phyloP scores from a whole-genome alignment of 2,888 invertebrate genomes.

The Hemaris fuciformis region DNA sequence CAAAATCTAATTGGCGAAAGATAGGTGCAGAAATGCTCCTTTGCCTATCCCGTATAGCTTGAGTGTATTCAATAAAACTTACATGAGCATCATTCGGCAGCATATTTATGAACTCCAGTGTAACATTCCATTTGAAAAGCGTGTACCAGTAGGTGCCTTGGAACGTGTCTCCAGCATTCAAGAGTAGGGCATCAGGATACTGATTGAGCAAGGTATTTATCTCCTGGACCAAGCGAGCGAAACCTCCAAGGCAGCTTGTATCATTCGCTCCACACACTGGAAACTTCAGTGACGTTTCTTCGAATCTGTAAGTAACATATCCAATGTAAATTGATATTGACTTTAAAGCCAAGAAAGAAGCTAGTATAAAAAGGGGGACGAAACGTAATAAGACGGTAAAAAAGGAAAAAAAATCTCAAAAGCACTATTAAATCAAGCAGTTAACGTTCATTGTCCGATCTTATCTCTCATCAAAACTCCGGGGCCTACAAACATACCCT shows the following conservation, averaged over 20 bases:
- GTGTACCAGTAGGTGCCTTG: slow-evolving; percentile 93
- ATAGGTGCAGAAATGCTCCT: slow-evolving; percentile 14
- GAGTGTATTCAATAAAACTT: slow-evolving; percentile 40
- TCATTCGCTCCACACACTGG: slow-evolving; percentile 79
- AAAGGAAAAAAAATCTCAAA: no score
- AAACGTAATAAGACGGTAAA: no score
- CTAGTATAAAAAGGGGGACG: no score
- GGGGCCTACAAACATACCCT: no score
- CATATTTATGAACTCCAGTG: slow-evolving; percentile 87
- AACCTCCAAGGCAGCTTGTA: slow-evolving; percentile 85
- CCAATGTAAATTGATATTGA: background rate
- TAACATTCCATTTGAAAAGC: slow-evolving; percentile 87
- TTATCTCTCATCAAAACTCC: no score
- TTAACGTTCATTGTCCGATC: no score
- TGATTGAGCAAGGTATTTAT: slow-evolving; percentile 69
- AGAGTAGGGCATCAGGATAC: slow-evolving; percentile 83
- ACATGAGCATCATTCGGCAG: slow-evolving; percentile 90
- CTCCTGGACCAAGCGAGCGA: slow-evolving; percentile 84
- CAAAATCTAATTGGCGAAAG: no score
- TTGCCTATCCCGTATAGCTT: background rate
- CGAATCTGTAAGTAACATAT: slow-evolving; percentile 70
- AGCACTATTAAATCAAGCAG: no score
- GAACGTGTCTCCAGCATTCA: slow-evolving; percentile 93
- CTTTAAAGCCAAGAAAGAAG: no score
- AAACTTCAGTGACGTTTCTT: slow-evolving; percentile 80